A percentile compares a stretch with the other conserved stretches of the same genome.
Evolutionary conservation across 2,888 invertebrate genomes (phyloP).

Genomic region (Phragmatobia fuliginosa): DNA sequence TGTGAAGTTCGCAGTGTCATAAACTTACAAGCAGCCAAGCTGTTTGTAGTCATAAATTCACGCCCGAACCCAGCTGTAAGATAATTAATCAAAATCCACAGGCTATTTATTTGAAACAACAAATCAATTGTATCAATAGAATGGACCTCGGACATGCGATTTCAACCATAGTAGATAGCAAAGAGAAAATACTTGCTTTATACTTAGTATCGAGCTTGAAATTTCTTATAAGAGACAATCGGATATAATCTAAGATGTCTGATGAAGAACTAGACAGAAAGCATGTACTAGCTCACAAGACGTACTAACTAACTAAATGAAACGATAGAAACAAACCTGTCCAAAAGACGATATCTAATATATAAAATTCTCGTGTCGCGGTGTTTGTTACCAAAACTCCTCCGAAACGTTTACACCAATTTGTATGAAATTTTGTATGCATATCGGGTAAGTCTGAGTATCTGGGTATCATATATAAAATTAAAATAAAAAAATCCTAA

Average conservation of each 20-base stretch:
- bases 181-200: conserved; percentile 6
- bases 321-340: too few relatives aligned
- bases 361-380: too few relatives aligned
- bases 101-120: conserved; percentile 45
- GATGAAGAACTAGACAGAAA: background rate
- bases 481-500: too few relatives aligned
- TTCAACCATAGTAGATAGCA: conserved; percentile 9
- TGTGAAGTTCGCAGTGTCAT: conserved; percentile 22
- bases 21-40: conserved; percentile 26
- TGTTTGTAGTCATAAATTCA: conserved; percentile 41
- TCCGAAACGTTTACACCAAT: too few relatives aligned
- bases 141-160: conserved; percentile 40
- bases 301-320: background rate
- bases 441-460: too few relatives aligned
- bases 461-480: too few relatives aligned
- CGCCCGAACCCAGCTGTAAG: conserved; percentile 30
- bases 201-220: background rate
- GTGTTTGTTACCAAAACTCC: too few relatives aligned
- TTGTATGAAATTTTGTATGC: too few relatives aligned
- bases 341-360: too few relatives aligned
- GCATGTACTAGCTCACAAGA: too few relatives aligned
- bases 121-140: conserved; percentile 43
- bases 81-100: conserved; percentile 49
- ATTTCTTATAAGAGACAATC: background rate
- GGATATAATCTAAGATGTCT: background rate